Base-by-base conservation (phyloP, 2,888 invertebrate genomes). In the Cephalotes varians region DNA sequence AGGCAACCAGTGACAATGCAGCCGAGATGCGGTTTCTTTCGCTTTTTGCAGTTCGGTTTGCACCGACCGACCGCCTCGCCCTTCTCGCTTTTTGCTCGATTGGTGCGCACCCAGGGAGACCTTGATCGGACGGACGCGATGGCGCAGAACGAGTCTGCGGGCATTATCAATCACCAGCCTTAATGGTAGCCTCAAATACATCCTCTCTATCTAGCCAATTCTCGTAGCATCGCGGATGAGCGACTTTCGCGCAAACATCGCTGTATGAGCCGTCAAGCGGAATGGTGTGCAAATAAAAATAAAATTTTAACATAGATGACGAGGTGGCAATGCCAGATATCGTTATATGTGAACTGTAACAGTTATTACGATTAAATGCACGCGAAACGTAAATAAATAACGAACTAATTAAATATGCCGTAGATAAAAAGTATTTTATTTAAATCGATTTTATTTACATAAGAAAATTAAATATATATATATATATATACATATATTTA, bases 91-190 rank as follows among this genome's bases (percentile, higher is more conserved):
- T 91, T 92, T 91, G 73, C 85, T 82, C 87, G 89, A 91, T 92
- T 86, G 83, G 73, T 83, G 77, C 76, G 76, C 74, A 88, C 84
- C 87, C 83, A 85, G 86, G 85, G 85, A 87, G 91, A 88, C 91
- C 91, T 91, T 92, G 91, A 91, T 91, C 88, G 89, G 87, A 81
- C 84, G 87, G 83, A 88, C 88, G 90, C 90, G 91, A 91, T 90
- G 90, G 92, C 87, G 92, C 89, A 87, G 92, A 93, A 93, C 93
- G 91, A 84, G 90, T 91, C 91, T 90, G 89, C 90, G 90, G 91
- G 90, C 90, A 93, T 93, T 93, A 93, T 93, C 92, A 92, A 92
- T 93, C 92, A 92, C 91, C 69, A 84, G 88, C 89, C 54, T 91
- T 93, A 93, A 92, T 92, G 91, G 91, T 91, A 92, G 91, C 89